Evolutionary conservation across 2,888 invertebrate genomes (phyloP), one percentile per base, ranked within the genome.

Genomic region (Microctonus brassicae): DNA sequence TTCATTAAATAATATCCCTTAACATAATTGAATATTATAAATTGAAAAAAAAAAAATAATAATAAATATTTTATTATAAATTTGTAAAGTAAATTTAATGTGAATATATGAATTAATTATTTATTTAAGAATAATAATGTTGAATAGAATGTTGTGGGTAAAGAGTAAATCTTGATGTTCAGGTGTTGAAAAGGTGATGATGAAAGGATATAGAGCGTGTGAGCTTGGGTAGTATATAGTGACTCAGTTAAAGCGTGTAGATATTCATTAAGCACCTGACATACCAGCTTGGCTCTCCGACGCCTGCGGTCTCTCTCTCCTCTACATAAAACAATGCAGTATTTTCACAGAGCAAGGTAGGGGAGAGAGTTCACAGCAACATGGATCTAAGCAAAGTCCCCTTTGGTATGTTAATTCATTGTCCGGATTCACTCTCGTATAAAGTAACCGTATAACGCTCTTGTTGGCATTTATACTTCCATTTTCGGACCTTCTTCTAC

Each of bases 391-490:
- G 65, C 42, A 29, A 68, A 47, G 36, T 26, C 65, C 63, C 75
- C 77, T 78, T 80, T 78, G 76, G 76, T 78, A 79, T 80, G 80
- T 78, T 79, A 80, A 80, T 80, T 80, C 76, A 77, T 77, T 73
- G 73, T 73, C 72, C 64, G 67, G 64, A 71, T 71, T 67, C 62
- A 68, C 68, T 66, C 72, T 69, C 20, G 29, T 62, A 55, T 47
- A 47, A 47, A 47, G 47, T 26, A 63, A 42, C 63, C 20, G 24
- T n/a, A n/a, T 63, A 47, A 47, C 63, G 42, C 47, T 63, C 29
- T 52, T 24, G 33, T 34, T 52, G 52, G 52, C 34, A 53, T 34
- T 65, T n/a, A n/a, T 52, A 65, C 63, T 63, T 26, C 63, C 24
- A 58, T 72, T 73, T 67, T 64, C 69, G 64, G 55, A n/a, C 72